Conservation (phyloP, 2,113 vertebrate species). For the Labrus mixtus region DNA sequence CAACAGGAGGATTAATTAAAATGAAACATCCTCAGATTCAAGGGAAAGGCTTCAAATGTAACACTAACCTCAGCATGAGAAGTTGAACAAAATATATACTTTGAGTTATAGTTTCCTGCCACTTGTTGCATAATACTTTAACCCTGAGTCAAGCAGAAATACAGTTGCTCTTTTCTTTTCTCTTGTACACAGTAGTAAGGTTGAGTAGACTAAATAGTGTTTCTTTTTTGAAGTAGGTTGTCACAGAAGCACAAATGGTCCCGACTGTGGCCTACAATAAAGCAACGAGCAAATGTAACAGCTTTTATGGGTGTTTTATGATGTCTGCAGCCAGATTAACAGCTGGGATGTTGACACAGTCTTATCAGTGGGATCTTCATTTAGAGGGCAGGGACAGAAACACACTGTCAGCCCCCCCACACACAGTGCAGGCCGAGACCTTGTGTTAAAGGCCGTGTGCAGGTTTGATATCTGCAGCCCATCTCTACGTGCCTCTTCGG, state of each 20-base stretch:
- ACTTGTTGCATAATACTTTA: slow-evolving; percentile 11
- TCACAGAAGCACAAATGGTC: slow-evolving; percentile 58
- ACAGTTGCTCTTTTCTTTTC: too few relatives aligned
- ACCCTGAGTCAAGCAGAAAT: not conserved
- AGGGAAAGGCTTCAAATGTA: slow-evolving; percentile 33
- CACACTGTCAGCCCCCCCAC: slow-evolving; percentile 8
- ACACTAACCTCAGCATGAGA: not conserved
- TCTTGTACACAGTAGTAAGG: not conserved
- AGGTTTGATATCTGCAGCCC: slow-evolving; percentile 25
- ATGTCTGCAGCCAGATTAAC: slow-evolving; percentile 73
- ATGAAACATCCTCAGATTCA: slow-evolving; percentile 41
- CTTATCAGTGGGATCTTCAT: slow-evolving; percentile 71
- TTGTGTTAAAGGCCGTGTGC: slow-evolving; percentile 12
- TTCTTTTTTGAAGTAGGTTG: slow-evolving; percentile 14
- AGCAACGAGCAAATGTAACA: slow-evolving; percentile 55
- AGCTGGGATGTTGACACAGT: slow-evolving; percentile 78
- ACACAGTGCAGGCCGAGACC: slow-evolving; percentile 4
- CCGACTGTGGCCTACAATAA: slow-evolving; percentile 53
- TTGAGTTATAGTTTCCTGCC: not conserved
- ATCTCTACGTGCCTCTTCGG: slow-evolving; percentile 53
- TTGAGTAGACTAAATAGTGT: slow-evolving; percentile 4
- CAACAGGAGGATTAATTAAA: slow-evolving; percentile 58
- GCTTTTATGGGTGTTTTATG: slow-evolving; percentile 77
- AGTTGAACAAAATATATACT: slow-evolving; percentile 4
- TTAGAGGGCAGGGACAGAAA: slow-evolving; percentile 55